Conservation (phyloP, 2,888 invertebrate species). For the Noctuana brunneofusca region DNA sequence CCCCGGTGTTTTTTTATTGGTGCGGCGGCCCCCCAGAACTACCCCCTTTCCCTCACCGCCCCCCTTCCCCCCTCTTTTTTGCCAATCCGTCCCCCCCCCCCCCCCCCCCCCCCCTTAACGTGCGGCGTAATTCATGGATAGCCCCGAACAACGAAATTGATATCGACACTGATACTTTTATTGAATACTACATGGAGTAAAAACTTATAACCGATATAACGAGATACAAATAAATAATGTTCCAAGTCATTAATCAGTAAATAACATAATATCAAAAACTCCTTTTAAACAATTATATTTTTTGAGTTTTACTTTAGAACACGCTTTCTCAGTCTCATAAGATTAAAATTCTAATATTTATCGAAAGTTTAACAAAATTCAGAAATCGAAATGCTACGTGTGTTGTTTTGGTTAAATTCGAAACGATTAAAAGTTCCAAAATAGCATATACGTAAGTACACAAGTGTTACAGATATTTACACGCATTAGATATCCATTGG, state of each 20-base stretch:
- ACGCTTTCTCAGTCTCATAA: constrained; percentile 79
- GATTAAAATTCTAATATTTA: constrained; percentile 68
- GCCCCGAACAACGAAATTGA: not conserved
- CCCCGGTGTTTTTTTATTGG: too few relatives aligned
- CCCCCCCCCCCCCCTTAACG: too few relatives aligned
- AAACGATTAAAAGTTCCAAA: constrained; percentile 25
- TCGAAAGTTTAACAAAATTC: constrained; percentile 42
- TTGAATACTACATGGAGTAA: constrained; percentile 17
- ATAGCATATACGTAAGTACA: constrained; percentile 23
- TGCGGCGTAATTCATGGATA: too few relatives aligned
- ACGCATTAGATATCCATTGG: constrained; percentile 48
- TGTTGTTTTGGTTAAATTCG: constrained; percentile 30
- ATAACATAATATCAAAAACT: constrained; percentile 43
- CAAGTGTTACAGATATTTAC: constrained; percentile 32
- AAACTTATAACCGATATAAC: constrained; percentile 14
- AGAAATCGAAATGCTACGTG: constrained; percentile 34
- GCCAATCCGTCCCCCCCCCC: too few relatives aligned
- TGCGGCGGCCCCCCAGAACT: too few relatives aligned
- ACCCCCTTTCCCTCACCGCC: too few relatives aligned
- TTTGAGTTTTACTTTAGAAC: constrained; percentile 71
- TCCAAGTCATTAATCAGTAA: constrained; percentile 39
- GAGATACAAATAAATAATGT: constrained; percentile 36
- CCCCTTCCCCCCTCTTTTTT: too few relatives aligned
- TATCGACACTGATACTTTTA: not conserved
- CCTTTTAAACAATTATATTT: constrained; percentile 46